Conservation (phyloP, 2,113 vertebrate genomes). For the Dipodomys ordii region DNA sequence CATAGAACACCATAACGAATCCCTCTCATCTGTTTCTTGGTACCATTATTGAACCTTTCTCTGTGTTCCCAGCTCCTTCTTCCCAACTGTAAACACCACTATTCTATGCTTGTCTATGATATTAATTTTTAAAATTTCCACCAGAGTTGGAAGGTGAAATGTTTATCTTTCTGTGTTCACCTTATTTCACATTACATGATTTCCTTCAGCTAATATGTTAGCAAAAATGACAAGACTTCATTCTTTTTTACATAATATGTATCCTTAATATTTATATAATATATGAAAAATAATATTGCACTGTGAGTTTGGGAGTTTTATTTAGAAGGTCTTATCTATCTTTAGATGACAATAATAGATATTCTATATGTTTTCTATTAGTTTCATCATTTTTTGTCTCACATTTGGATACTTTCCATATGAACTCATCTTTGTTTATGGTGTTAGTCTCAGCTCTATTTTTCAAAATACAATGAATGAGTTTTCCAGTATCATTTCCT, state of each 20-base stretch:
- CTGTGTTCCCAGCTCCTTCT: background rate
- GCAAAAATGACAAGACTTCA: background rate
- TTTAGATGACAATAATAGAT: conserved; percentile 6
- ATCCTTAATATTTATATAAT: too few species aligned
- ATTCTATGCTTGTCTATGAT: background rate
- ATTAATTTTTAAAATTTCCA: background rate
- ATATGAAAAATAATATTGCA: background rate
- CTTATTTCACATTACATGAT: background rate
- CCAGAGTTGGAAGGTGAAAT: background rate
- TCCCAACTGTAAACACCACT: background rate
- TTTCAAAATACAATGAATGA: conserved; percentile 1
- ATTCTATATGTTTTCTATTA: conserved; percentile 4
- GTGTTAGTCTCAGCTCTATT: background rate
- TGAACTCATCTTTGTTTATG: background rate
- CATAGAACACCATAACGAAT: background rate
- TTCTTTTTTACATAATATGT: background rate
- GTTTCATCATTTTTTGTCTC: background rate
- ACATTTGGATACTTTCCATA: background rate
- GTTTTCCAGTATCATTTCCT: background rate
- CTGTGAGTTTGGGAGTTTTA: background rate
- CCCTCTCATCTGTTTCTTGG: background rate
- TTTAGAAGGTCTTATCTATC: background rate
- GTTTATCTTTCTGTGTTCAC: background rate
- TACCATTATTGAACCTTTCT: background rate
- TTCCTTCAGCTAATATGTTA: background rate